Conservation (phyloP, 2,888 invertebrate species). For the Bembecia ichneumoniformis region DNA sequence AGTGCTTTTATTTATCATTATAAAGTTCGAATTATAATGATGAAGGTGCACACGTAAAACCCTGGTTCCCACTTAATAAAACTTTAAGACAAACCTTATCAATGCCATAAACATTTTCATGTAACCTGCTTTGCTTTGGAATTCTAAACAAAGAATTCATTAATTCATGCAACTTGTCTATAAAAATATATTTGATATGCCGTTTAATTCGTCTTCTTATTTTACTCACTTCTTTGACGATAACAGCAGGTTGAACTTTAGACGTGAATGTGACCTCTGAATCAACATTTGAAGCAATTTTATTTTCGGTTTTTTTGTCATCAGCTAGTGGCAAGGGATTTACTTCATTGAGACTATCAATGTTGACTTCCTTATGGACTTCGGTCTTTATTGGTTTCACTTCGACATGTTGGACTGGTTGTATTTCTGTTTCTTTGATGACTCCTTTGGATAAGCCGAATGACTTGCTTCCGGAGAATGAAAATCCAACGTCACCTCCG, state of each 20-base stretch:
- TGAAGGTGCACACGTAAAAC: constrained; percentile 25
- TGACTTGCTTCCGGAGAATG: constrained; percentile 35
- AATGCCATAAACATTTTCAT: constrained; percentile 12
- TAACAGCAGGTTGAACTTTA: constrained; percentile 19
- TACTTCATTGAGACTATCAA: constrained; percentile 39
- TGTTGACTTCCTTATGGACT: constrained; percentile 31
- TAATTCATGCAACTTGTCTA: constrained; percentile 22
- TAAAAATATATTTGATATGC: not conserved
- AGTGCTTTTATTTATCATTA: not conserved
- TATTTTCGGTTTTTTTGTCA: constrained; percentile 13
- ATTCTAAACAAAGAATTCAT: constrained; percentile 30
- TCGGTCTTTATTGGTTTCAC: constrained; percentile 18
- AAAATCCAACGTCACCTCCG: constrained; percentile 35
- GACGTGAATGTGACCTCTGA: not conserved
- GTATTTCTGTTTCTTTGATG: constrained; percentile 19
- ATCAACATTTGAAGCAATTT: constrained; percentile 9
- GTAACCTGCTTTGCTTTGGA: constrained; percentile 19
- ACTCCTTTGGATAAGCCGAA: constrained; percentile 23
- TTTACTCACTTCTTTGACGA: constrained; percentile 58
- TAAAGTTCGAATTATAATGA: not conserved
- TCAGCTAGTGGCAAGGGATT: constrained; percentile 20
- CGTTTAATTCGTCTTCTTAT: not conserved
- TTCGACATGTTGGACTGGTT: constrained; percentile 8
- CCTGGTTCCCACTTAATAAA: constrained; percentile 21
- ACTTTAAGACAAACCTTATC: constrained; percentile 36